Evolutionary conservation across 2,113 vertebrate genomes (phyloP), one percentile per base, ranked within the genome.

Genomic region (Oplegnathus fasciatus): DNA sequence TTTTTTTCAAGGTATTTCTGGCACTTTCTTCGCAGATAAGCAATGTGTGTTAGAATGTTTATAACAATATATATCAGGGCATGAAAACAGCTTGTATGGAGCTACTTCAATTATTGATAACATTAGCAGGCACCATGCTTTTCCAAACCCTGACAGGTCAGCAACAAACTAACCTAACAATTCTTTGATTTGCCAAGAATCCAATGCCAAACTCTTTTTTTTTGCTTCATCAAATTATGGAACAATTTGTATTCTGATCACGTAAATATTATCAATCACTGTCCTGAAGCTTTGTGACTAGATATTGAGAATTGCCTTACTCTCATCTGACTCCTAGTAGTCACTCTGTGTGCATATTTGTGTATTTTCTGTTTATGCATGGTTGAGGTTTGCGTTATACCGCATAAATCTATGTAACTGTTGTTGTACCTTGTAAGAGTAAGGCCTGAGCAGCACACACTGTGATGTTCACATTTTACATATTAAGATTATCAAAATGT

Each of bases 401-500:
- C 13, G 48, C 46, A 44, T 17, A 57, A 0, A 34, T 46, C 4
- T 40, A 60, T 34, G 17, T 48, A 40, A 62, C 65, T 52, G 44
- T 13, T 78, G 37, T 48, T 32, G 13, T 42, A 5, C 24, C 20
- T 61, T 58, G 14, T 4, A 54, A 69, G 13, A 46, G n/a, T 4
- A 50, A 81, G 28, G 9, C 37, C 1, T n/a, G 61, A 48, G 72
- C 65, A 46, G 20, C n/a, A 46, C 26, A 46, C 28, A 54, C 18
- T 58, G 34, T 24, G 22, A 32, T 54, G 28, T 46, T 73, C 37
- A 55, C 30, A 69, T 65, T 68, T 62, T 32, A 67, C 42, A 32
- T 30, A 28, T 28, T 4, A 73, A 28, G 60, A 82, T 68, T 20
- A 83, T 65, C 37, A 9, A 15, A 58, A 78, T 57, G 57, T 61